Evolutionary conservation across 2,888 invertebrate species (phyloP).

Genomic region (Julus scandinavius): DNA sequence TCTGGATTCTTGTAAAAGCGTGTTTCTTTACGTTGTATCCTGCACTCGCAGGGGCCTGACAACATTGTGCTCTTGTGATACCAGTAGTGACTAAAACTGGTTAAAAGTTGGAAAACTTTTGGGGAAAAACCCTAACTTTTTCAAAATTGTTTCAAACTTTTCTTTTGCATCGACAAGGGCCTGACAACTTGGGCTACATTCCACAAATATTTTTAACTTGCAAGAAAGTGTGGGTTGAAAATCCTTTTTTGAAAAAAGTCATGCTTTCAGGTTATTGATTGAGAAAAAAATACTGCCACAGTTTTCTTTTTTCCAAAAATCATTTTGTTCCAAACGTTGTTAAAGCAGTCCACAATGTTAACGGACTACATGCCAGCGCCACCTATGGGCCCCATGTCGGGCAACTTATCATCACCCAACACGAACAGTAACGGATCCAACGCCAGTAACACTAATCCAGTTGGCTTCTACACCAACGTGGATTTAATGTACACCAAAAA

Average conservation of each 20-base stretch:
- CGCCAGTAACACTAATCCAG: background rate
- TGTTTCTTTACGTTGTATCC: background rate
- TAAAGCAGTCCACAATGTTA: background rate
- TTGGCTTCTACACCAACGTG: slow-evolving; percentile 20
- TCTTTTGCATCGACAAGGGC: too few relatives aligned
- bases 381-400: background rate
- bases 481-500: slow-evolving; percentile 25
- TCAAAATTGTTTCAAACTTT: too few relatives aligned
- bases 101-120: too few relatives aligned
- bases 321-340: too few relatives aligned
- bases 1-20: background rate
- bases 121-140: too few relatives aligned
- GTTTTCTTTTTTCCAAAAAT: background rate
- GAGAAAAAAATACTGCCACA: background rate
- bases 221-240: too few relatives aligned
- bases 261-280: background rate
- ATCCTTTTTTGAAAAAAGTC: background rate
- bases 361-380: slow-evolving; percentile 37
- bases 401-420: background rate
- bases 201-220: too few relatives aligned
- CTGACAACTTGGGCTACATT: too few relatives aligned
- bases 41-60: background rate
- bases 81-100: too few relatives aligned
- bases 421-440: slow-evolving; percentile 23
- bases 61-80: too few relatives aligned